Evolutionary conservation across 2,797 vertebrate genomes (phyloP).

Genomic region (Gila robusta): DNA sequence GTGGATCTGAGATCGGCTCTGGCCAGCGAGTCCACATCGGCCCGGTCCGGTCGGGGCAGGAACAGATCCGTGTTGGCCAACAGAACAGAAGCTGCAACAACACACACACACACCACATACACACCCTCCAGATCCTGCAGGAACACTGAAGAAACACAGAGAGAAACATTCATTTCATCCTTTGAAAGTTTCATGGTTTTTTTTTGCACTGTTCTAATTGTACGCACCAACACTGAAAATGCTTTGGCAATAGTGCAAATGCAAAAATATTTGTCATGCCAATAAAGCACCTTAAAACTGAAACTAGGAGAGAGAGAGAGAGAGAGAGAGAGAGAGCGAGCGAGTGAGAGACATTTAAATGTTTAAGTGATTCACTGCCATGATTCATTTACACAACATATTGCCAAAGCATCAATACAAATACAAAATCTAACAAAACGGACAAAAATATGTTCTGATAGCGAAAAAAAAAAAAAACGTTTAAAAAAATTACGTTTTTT

Average conservation of each 20-base stretch:
- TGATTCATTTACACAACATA: not conserved
- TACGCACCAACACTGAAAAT: not conserved
- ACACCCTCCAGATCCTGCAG: slow-evolving; percentile 42
- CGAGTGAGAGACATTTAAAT: not conserved
- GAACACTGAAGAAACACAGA: slow-evolving; percentile 21
- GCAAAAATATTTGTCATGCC: not conserved
- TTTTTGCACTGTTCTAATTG: not conserved
- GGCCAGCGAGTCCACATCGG: slow-evolving; percentile 40
- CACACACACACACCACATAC: slow-evolving; percentile 42
- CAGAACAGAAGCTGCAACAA: slow-evolving; percentile 17
- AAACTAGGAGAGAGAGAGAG: not conserved
- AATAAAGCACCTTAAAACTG: not conserved
- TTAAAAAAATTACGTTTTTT: too few relatives aligned
- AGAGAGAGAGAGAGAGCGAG: too few relatives aligned
- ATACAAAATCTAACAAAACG: too few relatives aligned
- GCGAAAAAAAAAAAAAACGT: too few relatives aligned
- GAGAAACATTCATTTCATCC: not conserved
- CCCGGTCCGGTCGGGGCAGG: slow-evolving; percentile 31
- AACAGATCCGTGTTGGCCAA: slow-evolving; percentile 64
- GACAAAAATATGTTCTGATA: too few relatives aligned
- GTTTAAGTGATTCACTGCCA: not conserved
- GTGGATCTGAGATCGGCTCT: slow-evolving; percentile 56
- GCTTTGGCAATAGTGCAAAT: not conserved
- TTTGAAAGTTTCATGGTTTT: too few relatives aligned
- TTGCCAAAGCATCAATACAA: too few relatives aligned